Percentiles rank a stretch among this genome's conserved stretches.
phyloP scores from a whole-genome alignment of 1,140 invertebrate species.

The Hyphantria cunea region DNA sequence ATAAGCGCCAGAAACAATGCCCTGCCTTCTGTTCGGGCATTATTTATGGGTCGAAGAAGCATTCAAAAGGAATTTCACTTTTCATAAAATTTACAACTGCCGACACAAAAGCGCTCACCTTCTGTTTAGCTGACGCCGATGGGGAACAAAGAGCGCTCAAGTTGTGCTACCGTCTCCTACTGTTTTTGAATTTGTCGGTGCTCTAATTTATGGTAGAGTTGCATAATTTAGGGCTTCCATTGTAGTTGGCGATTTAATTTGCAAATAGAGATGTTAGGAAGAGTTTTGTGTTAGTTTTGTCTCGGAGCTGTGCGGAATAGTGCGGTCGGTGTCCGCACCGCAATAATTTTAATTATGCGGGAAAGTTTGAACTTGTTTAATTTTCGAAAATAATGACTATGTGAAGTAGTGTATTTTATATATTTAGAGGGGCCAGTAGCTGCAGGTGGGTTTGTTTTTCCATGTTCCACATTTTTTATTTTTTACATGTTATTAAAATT shows the following conservation, averaged over 20 bases:
- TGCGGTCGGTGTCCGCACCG: conserved; percentile 35
- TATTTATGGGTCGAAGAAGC: conserved; percentile 74
- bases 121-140: conserved; percentile 78
- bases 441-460: no score
- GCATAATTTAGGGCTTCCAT: conserved; percentile 72
- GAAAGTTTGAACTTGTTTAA: conserved; percentile 14
- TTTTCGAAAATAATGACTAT: conserved; percentile 7
- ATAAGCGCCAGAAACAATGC: conserved; percentile 77
- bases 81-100: conserved; percentile 81
- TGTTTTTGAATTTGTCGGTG: conserved; percentile 78
- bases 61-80: conserved; percentile 81
- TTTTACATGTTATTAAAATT: no score
- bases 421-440: no score
- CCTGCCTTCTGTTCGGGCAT: conserved; percentile 69
- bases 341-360: conserved; percentile 16
- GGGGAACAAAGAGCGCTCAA: conserved; percentile 69
- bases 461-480: no score
- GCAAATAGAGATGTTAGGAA: conserved; percentile 35
- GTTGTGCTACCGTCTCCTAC: conserved; percentile 78
- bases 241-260: conserved; percentile 70
- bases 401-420: background rate
- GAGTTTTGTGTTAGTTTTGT: conserved; percentile 56
- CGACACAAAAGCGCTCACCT: conserved; percentile 75
- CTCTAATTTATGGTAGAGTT: conserved; percentile 69
- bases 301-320: conserved; percentile 43